Evolutionary conservation across 2,888 invertebrate species (phyloP), one percentile per base, ranked within the genome.

Genomic region (Panzeria rudis): DNA sequence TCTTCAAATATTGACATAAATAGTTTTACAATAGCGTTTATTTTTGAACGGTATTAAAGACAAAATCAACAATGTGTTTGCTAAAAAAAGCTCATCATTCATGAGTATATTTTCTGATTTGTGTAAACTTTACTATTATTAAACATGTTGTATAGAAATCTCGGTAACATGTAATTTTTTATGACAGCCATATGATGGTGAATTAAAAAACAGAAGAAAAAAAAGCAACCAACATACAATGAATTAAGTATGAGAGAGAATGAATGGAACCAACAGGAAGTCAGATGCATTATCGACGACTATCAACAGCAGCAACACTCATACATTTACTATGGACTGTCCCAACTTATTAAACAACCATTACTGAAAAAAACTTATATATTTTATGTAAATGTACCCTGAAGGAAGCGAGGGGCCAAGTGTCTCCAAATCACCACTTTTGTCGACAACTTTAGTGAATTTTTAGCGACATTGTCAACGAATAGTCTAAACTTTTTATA

Each of bases 281-380:
- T 73, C 73, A 79, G 75, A 79, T 83, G 83, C 83, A 83, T 83
- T 83, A 83, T 79, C 83, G 83, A 75, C 83, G 61, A 41, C 78
- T 52, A 76, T 56, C 47, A 72, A 47, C 29, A 68, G 50, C 59
- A 78, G 20, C 56, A 61, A 23, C 17, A 47, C 29, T 11, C 61
- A 11, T 44, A 59, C 38, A 44, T 17, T 44, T 4, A 38, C 3
- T 41, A 23, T 17, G 4, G 17, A 80, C 47, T 71, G 76, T 82
- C 76, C 71, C 76, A 77, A 77, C 71, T 77, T 83, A 83, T 83
- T 83, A 77, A 77, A 72, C 82, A 77, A 25, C 47, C 50, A 83
- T 71, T 82, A 82, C 76, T 62, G 41, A 25, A 71, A 68, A 64
- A 23, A 44, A 20, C 2, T 13, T 3, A 23, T 25, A 62, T 20